Base-by-base conservation (phyloP, 1,140 invertebrate species). In the Frieseomelitta varia region DNA sequence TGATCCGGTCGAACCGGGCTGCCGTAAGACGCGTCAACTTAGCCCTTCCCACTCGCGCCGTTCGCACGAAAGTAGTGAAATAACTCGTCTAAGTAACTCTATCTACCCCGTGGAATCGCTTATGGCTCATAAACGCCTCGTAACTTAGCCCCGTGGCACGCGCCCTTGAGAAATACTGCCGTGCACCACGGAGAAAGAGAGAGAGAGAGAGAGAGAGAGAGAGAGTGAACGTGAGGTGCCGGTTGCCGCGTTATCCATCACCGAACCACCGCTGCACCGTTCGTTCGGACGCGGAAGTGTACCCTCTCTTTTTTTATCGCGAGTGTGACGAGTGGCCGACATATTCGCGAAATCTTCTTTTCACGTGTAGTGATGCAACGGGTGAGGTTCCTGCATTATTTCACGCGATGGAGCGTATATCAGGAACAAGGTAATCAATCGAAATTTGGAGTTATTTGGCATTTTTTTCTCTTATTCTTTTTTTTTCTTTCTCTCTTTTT, bases 41-140 rank as follows among this genome's bases (percentile, higher is more conserved):
- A 85, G 85, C 88, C 87, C 85, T 61, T 79, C 89, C 80, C 78
- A 85, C 84, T 75, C 85, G 68, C 79, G 81, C 81, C 79, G 81
- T 84, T 75, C 84, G 24, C 71, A 69, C 90, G 79, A 92, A 92
- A 92, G 90, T 93, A 88, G 92, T 91, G 92, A 92, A 94, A 93
- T 93, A 93, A 93, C 92, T 94, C 91, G 63, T 90, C 88, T 91
- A 91, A 93, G 90, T 93, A 91, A 93, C 92, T 93, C 91, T 92
- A 91, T 94, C 92, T 92, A 90, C 84, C 91, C 84, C 87, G 83
- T 87, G 86, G 90, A 92, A 94, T 93, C 92, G 92, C 92, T 93
- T 91, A 94, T 94, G 92, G 92, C 91, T 94, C 92, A 94, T 94
- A 94, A 94, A 94, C 93, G 93, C 91, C 92, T 94, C 92, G 93